A percentile compares a stretch with the other conserved stretches of the same genome.
These are phyloP conservation scores for Pristionchus japonicus DNA, from an alignment of 2,888 invertebrate species.

Conservation along the genomic window DNA sequence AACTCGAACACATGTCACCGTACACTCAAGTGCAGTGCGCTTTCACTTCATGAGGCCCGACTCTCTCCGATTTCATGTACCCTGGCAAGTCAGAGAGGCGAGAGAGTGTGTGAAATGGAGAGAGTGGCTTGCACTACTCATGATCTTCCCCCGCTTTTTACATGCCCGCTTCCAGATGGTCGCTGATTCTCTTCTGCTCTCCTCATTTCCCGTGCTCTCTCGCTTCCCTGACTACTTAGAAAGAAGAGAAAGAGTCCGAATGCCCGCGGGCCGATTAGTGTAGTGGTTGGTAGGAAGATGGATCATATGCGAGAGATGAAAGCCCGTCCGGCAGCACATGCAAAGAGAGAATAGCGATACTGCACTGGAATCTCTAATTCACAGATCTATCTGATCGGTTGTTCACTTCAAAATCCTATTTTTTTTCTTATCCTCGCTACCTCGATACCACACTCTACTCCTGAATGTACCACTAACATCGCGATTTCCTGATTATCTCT, in stretches of 20 bases:
- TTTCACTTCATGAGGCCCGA: neutral
- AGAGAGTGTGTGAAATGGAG: neutral
- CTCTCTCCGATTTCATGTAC: neutral
- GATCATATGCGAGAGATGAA: conserved; percentile 11
- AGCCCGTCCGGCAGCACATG: neutral
- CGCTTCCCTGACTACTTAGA: neutral
- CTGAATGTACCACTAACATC: neutral
- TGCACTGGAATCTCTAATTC: neutral
- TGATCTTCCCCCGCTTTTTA: conserved; percentile 14
- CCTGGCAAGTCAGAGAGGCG: neutral
- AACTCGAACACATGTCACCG: neutral
- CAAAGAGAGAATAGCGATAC: conserved; percentile 29
- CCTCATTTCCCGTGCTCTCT: neutral
- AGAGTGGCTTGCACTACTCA: no score
- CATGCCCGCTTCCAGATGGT: conserved; percentile 31
- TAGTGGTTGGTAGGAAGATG: conserved; percentile 22
- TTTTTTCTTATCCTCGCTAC: neutral
- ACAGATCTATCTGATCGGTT: neutral
- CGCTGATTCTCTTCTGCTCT: neutral
- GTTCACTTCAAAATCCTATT: no score
- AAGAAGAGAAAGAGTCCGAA: no score
- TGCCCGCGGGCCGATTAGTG: conserved; percentile 9
- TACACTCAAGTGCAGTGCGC: neutral
- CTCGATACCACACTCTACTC: neutral
- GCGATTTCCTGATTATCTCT: neutral